Evolutionary conservation across 2,888 invertebrate species (phyloP).

Genomic region (Ceramica pisi): DNA sequence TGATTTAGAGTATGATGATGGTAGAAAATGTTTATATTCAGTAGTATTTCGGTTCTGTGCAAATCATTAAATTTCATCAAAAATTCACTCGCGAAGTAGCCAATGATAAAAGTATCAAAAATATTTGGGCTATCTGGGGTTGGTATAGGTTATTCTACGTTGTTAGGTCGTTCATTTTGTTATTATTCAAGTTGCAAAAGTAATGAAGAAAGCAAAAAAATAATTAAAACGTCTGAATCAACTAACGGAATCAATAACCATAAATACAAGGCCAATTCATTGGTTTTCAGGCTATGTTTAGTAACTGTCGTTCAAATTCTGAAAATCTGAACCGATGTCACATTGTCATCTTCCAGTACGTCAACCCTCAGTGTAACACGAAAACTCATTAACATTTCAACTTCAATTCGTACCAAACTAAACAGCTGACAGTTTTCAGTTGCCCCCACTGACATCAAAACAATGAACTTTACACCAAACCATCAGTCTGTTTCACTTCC

Average conservation of each 20-base stretch:
- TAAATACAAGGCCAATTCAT: too few relatives aligned
- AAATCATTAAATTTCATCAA: not conserved
- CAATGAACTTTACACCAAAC: conserved; percentile 49
- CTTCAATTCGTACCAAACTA: conserved; percentile 41
- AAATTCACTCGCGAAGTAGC: too few relatives aligned
- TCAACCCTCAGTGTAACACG: conserved; percentile 4
- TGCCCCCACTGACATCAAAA: conserved; percentile 42
- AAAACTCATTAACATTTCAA: conserved; percentile 32
- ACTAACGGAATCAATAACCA: too few relatives aligned
- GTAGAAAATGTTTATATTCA: not conserved
- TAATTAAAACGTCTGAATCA: too few relatives aligned
- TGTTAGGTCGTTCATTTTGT: too few relatives aligned
- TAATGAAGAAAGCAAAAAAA: too few relatives aligned
- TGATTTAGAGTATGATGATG: too few relatives aligned
- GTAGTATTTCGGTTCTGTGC: not conserved
- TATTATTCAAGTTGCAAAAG: too few relatives aligned
- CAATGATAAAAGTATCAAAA: too few relatives aligned
- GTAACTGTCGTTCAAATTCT: not conserved
- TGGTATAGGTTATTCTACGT: too few relatives aligned
- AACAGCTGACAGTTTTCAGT: conserved; percentile 18
- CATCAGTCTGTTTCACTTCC: conserved; percentile 41
- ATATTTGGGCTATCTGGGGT: too few relatives aligned
- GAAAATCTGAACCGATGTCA: not conserved
- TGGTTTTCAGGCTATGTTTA: too few relatives aligned
- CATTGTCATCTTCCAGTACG: not conserved